A percentile compares a stretch with the other conserved stretches of the same genome.
These are phyloP conservation scores for Hippopotamyrus pictus DNA, from an alignment of 2,797 vertebrate genomes.

Conservation along the genomic window DNA sequence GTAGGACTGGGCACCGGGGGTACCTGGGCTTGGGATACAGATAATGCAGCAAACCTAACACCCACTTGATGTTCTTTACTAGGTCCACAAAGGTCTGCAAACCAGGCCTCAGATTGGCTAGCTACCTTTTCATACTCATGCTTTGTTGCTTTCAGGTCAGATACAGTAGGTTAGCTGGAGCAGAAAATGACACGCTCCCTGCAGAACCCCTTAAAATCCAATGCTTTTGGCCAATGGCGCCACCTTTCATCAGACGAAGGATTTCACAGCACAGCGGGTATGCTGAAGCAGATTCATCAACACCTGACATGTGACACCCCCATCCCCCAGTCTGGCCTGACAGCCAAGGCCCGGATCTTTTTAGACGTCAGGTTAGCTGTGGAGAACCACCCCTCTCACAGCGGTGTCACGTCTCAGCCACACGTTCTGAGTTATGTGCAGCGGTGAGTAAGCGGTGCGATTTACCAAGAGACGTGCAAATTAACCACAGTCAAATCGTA, in stretches of 20 bases:
- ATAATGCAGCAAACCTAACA: neutral
- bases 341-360: neutral
- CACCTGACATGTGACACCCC: neutral
- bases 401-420: neutral
- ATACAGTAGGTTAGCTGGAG: neutral
- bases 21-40: neutral
- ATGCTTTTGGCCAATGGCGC: neutral
- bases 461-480: constrained; percentile 3
- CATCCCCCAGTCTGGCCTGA: neutral
- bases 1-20: constrained; percentile 48
- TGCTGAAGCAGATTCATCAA: neutral
- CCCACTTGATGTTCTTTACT: neutral
- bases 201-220: neutral
- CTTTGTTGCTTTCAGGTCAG: neutral
- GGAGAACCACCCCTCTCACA: neutral
- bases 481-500: neutral
- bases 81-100: neutral
- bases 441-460: neutral
- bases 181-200: neutral
- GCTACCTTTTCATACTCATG: neutral
- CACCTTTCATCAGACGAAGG: neutral
- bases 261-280: neutral
- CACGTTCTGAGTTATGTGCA: neutral
- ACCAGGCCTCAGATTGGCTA: neutral
- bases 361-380: neutral